Evolutionary conservation across 2,888 invertebrate species (phyloP), one percentile per base, ranked within the genome.

Genomic region (Drosophila gaucha): DNA sequence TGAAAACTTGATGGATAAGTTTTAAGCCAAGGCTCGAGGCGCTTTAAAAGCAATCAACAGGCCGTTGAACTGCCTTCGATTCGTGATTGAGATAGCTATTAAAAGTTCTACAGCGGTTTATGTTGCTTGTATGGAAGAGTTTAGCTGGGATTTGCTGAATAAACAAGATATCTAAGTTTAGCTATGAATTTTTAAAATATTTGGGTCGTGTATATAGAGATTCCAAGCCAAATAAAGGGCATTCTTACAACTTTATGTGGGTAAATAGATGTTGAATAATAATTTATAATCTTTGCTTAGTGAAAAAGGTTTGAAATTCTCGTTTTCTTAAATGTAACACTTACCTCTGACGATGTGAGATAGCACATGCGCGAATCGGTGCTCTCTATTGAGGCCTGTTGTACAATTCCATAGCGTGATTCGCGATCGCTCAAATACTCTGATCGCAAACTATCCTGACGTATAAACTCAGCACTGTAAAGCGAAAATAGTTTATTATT

Each of bases 301-400:
- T 26, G 4, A 16, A 43, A 6, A 16, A n/a, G 8, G 6, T 43
- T 26, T 16, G 16, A 35, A 8, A 16, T 16, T 35, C n/a, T 9
- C n/a, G 2, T 14, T n/a, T 0, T 3, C 6, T 33, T 36, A 8
- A 30, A 1, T 14, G 28, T 36, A 16, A 12, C 36, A 94, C 97
- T 95, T 93, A 98, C 97, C 97, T 98, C 98, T 77, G 97, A 98
- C 44, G 97, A 98, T 78, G 98, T 98, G 91, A 98, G 94, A 93
- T 98, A 98, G 93, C 97, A 97, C 86, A 97, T 95, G 87, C 97
- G 94, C 76, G 97, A 97, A 93, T 98, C 98, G 9, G 97, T 97
- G 93, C 97, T 97, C 91, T 98, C 97, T 73, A 98, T 95, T 51
- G 97, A 97, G 43, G 97, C 97, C 92, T 98, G 98, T 92, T 97